These are phyloP conservation scores for Crambe crambe DNA, from an alignment of 37 sponge, comb jelly and placozoan genomes.

Conservation along the genomic window DNA sequence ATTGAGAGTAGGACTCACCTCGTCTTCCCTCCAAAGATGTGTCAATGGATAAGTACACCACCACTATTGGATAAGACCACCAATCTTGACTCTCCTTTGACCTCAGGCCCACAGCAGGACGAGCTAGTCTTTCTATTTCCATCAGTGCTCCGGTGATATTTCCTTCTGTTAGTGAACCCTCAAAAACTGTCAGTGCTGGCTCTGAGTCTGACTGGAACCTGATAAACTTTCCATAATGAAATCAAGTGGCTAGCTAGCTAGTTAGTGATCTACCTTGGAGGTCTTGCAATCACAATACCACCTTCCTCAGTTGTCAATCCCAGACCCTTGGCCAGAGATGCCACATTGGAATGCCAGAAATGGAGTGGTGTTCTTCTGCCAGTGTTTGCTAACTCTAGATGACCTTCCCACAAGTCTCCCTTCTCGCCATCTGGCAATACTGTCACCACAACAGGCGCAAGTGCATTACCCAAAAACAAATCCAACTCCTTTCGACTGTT, in stretches of 20 bases:
- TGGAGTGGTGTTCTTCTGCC: slow-evolving; percentile 11
- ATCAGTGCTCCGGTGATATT: not conserved
- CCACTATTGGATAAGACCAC: slow-evolving; percentile 43
- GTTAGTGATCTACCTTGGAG: not conserved
- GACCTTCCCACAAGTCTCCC: slow-evolving; percentile 7
- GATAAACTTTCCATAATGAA: not conserved
- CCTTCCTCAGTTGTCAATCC: not conserved
- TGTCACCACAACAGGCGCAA: slow-evolving; percentile 17
- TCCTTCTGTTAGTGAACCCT: not conserved
- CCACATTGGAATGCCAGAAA: slow-evolving; percentile 27
- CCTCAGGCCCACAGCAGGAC: slow-evolving; percentile 58
- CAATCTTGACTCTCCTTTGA: slow-evolving; percentile 17
- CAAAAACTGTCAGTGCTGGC: not conserved
- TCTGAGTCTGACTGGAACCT: slow-evolving; percentile 13
- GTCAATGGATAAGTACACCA: slow-evolving; percentile 54
- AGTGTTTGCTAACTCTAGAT: slow-evolving; percentile 21
- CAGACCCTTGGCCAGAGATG: not conserved
- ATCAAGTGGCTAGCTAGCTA: not conserved
- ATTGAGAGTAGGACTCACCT: slow-evolving; percentile 9
- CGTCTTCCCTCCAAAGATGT: slow-evolving; percentile 16
- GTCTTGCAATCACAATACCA: not conserved
- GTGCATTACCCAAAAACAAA: not conserved
- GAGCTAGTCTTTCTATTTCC: slow-evolving; percentile 1
- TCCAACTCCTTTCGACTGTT: slow-evolving; percentile 10
- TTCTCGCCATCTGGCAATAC: slow-evolving; percentile 34